Evolutionary conservation across 2,113 vertebrate species (phyloP).

Genomic region (Eulemur macaco): DNA sequence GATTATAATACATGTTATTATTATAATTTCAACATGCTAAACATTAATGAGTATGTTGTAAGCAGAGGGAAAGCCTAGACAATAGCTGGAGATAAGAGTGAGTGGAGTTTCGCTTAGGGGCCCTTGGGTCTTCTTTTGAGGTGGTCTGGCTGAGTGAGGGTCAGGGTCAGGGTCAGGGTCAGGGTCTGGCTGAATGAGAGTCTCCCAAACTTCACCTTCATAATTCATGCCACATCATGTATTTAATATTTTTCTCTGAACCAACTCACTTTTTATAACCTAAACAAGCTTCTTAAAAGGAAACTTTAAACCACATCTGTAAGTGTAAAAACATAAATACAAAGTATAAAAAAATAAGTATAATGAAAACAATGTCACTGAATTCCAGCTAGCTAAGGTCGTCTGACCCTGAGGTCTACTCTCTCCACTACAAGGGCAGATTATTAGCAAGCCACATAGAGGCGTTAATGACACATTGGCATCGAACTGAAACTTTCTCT

Average conservation of each 20-base stretch:
- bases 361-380: neutral
- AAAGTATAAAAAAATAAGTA: neutral
- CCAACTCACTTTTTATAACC: neutral
- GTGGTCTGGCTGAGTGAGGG: too few relatives aligned
- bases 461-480: neutral
- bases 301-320: neutral
- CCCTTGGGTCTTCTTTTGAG: neutral
- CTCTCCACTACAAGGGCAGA: neutral
- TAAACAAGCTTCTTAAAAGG: conserved; percentile 41
- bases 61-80: neutral
- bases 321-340: neutral
- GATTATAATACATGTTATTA: neutral
- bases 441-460: neutral
- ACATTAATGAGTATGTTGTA: neutral
- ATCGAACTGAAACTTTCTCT: neutral
- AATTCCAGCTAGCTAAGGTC: neutral
- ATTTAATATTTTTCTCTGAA: neutral
- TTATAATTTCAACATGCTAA: neutral
- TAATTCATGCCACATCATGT: neutral
- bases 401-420: neutral
- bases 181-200: neutral
- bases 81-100: neutral
- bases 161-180: neutral
- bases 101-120: neutral
- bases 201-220: neutral